These are phyloP conservation scores for Listrodromus nycthemerus DNA, from an alignment of 2,888 invertebrate species.

Conservation along the genomic window DNA sequence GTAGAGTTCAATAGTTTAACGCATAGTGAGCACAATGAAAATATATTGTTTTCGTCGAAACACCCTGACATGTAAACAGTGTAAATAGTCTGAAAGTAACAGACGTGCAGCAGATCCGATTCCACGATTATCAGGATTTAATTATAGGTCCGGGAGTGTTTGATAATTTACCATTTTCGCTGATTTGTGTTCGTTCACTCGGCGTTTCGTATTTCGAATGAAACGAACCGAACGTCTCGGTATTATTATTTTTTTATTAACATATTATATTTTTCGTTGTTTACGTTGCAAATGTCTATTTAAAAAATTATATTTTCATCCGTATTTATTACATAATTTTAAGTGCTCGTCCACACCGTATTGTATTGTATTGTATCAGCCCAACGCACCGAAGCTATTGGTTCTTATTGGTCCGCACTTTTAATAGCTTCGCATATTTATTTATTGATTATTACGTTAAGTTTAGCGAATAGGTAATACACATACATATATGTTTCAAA, in stretches of 20 bases:
- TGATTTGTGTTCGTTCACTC: constrained; percentile 12
- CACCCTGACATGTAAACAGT: constrained; percentile 43
- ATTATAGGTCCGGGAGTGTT: constrained; percentile 15
- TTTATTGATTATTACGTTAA: constrained; percentile 35
- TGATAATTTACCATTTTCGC: constrained; percentile 19
- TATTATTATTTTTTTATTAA: constrained; percentile 34
- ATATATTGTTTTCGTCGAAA: constrained; percentile 36
- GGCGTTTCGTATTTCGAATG: constrained; percentile 16
- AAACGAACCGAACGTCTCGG: neutral
- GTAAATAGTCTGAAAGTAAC: constrained; percentile 49
- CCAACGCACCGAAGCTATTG: neutral
- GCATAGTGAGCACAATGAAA: constrained; percentile 8
- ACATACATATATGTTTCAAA: neutral
- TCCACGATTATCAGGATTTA: neutral
- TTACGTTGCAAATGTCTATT: constrained; percentile 36
- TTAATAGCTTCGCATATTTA: constrained; percentile 22
- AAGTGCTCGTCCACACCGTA: constrained; percentile 16
- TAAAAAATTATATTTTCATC: constrained; percentile 36
- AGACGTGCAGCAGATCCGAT: constrained; percentile 30
- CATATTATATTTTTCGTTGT: constrained; percentile 48
- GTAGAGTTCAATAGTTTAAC: constrained; percentile 33
- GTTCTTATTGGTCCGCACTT: constrained; percentile 34
- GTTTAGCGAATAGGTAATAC: constrained; percentile 26
- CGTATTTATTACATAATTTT: constrained; percentile 32
- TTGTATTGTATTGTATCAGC: constrained; percentile 15